phyloP scores from a whole-genome alignment of 2,113 vertebrate species.

The Hystrix brachyura region DNA sequence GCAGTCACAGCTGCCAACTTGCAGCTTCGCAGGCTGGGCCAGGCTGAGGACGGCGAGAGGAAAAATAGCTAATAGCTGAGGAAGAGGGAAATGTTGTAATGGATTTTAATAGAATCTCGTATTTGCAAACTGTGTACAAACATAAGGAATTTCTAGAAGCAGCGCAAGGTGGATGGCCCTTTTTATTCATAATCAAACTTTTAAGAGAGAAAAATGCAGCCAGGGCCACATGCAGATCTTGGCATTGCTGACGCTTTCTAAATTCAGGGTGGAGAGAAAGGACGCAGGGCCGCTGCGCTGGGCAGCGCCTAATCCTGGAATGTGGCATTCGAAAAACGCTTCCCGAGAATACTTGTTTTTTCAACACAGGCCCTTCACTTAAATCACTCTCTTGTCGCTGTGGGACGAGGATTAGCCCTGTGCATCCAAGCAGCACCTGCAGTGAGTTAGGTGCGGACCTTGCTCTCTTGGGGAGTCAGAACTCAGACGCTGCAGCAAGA shows the following conservation, averaged over 20 bases:
- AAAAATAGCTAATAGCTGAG: slow-evolving; percentile 85
- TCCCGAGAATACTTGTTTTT: background rate
- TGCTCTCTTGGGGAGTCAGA: slow-evolving; percentile 31
- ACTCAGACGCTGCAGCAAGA: background rate
- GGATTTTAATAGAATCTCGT: slow-evolving; percentile 87
- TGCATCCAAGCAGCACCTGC: slow-evolving; percentile 18
- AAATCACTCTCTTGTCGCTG: slow-evolving; percentile 46
- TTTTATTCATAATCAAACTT: slow-evolving; percentile 71
- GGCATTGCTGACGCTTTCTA: slow-evolving; percentile 54
- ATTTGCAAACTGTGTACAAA: slow-evolving; percentile 87
- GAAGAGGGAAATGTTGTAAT: slow-evolving; percentile 79
- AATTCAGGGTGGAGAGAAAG: background rate
- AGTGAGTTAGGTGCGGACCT: background rate
- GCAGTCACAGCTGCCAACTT: slow-evolving; percentile 96
- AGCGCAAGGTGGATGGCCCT: slow-evolving; percentile 53
- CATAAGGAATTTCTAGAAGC: slow-evolving; percentile 81
- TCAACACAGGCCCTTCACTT: slow-evolving; percentile 29
- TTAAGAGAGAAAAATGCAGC: slow-evolving; percentile 68
- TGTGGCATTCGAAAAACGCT: background rate
- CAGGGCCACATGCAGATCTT: slow-evolving; percentile 47
- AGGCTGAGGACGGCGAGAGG: slow-evolving; percentile 84
- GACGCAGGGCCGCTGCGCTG: background rate
- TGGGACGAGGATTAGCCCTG: slow-evolving; percentile 6
- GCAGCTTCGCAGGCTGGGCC: slow-evolving; percentile 91
- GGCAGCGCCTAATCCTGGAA: slow-evolving; percentile 28